Percentiles rank a stretch among this genome's conserved stretches.
phyloP scores from a whole-genome alignment of 1,140 invertebrate genomes.

The Mizuhopecten yessoensis region DNA sequence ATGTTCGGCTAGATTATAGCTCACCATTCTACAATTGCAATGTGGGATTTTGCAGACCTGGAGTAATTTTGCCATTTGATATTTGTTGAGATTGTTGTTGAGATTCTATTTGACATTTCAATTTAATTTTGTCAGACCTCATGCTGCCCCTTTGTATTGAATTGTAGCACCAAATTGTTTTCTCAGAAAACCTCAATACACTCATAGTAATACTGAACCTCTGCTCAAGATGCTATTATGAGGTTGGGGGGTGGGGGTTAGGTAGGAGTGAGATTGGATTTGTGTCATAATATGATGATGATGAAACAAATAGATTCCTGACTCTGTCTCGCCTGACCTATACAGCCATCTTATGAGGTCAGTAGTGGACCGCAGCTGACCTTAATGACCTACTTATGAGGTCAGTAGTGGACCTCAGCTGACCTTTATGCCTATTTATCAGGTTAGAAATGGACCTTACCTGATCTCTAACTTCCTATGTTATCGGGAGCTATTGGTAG shows the following conservation, averaged over 20 bases:
- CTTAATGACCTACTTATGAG: neutral
- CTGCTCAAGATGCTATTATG: neutral
- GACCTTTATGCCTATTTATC: neutral
- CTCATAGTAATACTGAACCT: neutral
- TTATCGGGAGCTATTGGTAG: too few species aligned
- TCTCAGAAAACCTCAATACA: neutral
- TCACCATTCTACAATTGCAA: neutral
- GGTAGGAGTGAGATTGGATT: neutral
- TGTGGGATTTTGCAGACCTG: neutral
- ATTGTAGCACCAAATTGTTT: slow-evolving; percentile 28
- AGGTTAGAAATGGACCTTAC: neutral
- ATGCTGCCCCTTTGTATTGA: neutral
- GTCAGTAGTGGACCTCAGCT: neutral
- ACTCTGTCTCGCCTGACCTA: neutral
- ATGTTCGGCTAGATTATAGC: neutral
- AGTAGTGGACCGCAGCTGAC: neutral
- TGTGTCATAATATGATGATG: neutral
- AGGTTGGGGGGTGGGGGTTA: too few species aligned
- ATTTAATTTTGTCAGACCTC: neutral
- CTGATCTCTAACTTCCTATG: too few species aligned
- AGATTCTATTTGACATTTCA: neutral
- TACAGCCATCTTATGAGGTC: neutral
- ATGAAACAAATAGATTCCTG: too few species aligned
- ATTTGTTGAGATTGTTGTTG: neutral
- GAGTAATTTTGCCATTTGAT: neutral